Conservation (phyloP, 2,797 vertebrate genomes). For the Chloroceryle amazona region DNA sequence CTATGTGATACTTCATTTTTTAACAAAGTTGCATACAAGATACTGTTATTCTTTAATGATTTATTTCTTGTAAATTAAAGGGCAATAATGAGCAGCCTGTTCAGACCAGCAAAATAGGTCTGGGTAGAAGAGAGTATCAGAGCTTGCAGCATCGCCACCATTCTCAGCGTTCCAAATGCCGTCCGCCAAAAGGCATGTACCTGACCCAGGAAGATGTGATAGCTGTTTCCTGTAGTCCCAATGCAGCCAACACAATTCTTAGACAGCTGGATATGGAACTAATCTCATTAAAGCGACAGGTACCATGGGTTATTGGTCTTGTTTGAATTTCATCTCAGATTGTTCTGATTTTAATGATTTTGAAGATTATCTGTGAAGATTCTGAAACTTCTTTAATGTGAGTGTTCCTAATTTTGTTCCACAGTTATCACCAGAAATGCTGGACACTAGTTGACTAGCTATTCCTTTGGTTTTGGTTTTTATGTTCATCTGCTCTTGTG, state of each 20-base stretch:
- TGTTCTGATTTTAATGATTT: conserved; percentile 62
- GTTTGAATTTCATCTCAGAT: conserved; percentile 41
- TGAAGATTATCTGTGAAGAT: conserved; percentile 58
- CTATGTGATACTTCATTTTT: background rate
- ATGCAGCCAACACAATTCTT: conserved; percentile 94
- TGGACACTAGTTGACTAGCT: background rate
- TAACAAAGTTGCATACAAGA: background rate
- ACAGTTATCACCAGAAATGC: conserved; percentile 30
- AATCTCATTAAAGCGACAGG: conserved; percentile 98
- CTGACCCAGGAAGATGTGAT: conserved; percentile 96
- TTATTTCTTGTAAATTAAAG: conserved; percentile 76
- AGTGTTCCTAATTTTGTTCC: conserved; percentile 42
- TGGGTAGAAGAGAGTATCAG: conserved; percentile 94
- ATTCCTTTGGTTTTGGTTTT: background rate
- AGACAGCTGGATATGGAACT: conserved; percentile 97
- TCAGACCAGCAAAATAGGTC: conserved; percentile 89
- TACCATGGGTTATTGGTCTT: conserved; percentile 74
- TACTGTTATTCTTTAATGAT: conserved; percentile 59
- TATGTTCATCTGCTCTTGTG: background rate
- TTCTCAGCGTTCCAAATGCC: conserved; percentile 93
- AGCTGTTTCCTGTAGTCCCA: conserved; percentile 94
- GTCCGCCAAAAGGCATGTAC: conserved; percentile 98
- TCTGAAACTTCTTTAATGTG: conserved; percentile 50
- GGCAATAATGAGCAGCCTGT: conserved; percentile 85
- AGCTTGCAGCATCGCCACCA: conserved; percentile 96